phyloP scores from a whole-genome alignment of 2,888 invertebrate species.

The Hipparchia semele region DNA sequence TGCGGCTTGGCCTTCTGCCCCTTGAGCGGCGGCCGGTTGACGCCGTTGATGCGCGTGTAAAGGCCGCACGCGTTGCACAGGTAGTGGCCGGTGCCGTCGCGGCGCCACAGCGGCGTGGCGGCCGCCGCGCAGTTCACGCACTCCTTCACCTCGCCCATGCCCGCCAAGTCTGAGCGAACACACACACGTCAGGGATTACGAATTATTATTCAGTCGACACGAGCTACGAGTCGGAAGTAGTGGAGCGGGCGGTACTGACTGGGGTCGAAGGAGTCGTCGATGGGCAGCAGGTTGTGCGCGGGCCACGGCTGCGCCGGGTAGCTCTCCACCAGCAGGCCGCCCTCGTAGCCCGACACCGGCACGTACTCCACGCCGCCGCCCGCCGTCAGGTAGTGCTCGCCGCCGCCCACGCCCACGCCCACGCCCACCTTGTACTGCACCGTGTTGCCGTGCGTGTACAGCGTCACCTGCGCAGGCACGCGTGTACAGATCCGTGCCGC shows the following conservation, averaged over 20 bases:
- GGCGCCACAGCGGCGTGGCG: constrained; percentile 97
- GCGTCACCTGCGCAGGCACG: constrained; percentile 70
- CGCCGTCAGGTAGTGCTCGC: constrained; percentile 69
- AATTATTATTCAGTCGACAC: too few species aligned
- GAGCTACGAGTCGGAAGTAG: too few species aligned
- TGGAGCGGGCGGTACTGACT: constrained; percentile 51
- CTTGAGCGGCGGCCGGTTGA: constrained; percentile 89
- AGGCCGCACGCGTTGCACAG: constrained; percentile 99
- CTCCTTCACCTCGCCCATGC: constrained; percentile 87
- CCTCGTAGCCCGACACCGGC: constrained; percentile 76
- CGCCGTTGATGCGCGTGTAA: constrained; percentile 88
- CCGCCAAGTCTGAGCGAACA: constrained; percentile 63
- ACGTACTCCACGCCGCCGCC: constrained; percentile 74
- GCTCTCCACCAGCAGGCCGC: constrained; percentile 72
- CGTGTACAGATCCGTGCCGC: too few species aligned
- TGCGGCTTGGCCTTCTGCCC: constrained; percentile 86
- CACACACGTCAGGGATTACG: neutral
- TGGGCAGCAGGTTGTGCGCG: constrained; percentile 65
- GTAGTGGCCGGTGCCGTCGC: constrained; percentile 99
- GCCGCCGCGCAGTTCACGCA: constrained; percentile 98
- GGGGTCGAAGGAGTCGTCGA: constrained; percentile 79
- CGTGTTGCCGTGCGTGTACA: constrained; percentile 80
- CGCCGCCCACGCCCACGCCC: constrained; percentile 50
- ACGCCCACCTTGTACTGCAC: constrained; percentile 80
- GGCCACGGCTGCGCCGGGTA: constrained; percentile 78